phyloP scores from a whole-genome alignment of 2,888 invertebrate genomes.

The Melipona bicolor region DNA sequence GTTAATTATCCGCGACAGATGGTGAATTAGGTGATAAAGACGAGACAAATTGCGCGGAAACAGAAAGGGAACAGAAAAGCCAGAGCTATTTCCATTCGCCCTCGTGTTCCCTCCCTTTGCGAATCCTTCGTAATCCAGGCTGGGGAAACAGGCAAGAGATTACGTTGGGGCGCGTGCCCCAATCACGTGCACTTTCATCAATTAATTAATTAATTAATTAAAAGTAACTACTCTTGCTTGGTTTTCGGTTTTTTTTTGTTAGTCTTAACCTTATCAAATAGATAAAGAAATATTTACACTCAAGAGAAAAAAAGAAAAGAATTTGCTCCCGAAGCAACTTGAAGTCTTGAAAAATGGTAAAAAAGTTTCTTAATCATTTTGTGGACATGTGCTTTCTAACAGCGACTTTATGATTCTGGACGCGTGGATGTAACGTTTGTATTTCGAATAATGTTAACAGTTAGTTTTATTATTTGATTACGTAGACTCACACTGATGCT shows the following conservation, averaged over 20 bases:
- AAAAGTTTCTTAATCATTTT: no score
- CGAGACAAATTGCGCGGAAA: background rate
- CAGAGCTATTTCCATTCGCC: background rate
- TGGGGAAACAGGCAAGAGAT: slow-evolving; percentile 39
- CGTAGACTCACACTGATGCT: no score
- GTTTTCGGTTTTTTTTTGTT: background rate
- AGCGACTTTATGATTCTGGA: no score
- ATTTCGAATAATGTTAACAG: no score
- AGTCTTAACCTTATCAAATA: slow-evolving; percentile 5
- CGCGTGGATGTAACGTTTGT: no score
- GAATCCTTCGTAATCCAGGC: slow-evolving; percentile 35
- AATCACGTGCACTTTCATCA: slow-evolving; percentile 18
- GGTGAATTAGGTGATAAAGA: background rate
- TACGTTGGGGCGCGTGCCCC: slow-evolving; percentile 9
- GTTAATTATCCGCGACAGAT: slow-evolving; percentile 8
- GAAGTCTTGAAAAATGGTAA: no score
- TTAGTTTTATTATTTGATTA: no score
- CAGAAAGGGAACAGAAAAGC: no score
- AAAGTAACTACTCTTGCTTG: no score
- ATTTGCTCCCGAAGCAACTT: no score
- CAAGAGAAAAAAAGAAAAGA: no score
- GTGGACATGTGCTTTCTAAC: no score
- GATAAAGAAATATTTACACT: background rate
- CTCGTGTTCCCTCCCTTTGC: background rate
- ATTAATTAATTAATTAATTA: slow-evolving; percentile 46